Evolutionary conservation across 1,140 invertebrate genomes (phyloP).

Genomic region (Trachymyrmex cornetzi): DNA sequence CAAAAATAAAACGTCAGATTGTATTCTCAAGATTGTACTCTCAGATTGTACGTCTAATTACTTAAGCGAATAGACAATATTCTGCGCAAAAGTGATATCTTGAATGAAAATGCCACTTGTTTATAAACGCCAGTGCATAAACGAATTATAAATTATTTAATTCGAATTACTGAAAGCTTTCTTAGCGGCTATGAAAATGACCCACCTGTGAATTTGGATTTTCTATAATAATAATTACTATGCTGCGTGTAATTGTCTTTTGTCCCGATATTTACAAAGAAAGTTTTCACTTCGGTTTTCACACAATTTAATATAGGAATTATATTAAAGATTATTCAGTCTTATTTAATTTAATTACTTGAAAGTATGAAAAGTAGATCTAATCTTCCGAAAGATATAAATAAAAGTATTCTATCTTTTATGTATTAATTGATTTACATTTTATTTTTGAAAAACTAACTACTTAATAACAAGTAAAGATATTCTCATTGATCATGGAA

Average conservation of each 20-base stretch:
- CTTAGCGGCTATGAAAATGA: not conserved
- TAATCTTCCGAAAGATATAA: not conserved
- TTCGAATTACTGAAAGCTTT: not conserved
- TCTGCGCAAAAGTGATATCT: not conserved
- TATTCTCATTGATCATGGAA: not conserved
- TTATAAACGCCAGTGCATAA: not conserved
- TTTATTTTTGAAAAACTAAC: not conserved
- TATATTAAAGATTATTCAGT: slow-evolving; percentile 2
- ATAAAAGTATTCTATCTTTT: not conserved
- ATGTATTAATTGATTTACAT: not conserved
- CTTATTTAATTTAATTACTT: not conserved
- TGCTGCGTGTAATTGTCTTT: not conserved
- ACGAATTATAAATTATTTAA: not conserved
- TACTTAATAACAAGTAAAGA: not conserved
- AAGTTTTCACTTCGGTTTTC: not conserved
- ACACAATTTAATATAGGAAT: not conserved
- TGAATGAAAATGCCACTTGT: not conserved
- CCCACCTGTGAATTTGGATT: not conserved
- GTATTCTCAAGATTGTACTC: too few relatives aligned
- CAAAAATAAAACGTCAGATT: not conserved
- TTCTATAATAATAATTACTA: not conserved
- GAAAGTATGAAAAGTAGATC: not conserved
- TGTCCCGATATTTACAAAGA: not conserved
- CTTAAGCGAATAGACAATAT: not conserved
- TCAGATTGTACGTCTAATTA: not conserved